Conservation (phyloP, 2,888 invertebrate species). For the Desoria tigrina region DNA sequence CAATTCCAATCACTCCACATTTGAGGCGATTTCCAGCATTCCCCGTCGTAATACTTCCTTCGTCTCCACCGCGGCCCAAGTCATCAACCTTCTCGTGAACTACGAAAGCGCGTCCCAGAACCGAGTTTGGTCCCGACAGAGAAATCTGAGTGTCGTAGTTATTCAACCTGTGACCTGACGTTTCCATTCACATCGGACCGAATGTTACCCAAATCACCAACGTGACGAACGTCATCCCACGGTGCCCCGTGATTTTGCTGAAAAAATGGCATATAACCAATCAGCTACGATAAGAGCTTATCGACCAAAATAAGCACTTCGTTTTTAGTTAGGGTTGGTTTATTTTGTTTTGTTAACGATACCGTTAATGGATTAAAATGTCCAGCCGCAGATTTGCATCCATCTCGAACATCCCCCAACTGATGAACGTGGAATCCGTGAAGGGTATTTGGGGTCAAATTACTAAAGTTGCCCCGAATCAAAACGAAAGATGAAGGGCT, state of each 20-base stretch:
- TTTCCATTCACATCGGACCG: background rate
- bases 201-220: background rate
- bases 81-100: background rate
- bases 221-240: background rate
- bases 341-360: too few species aligned
- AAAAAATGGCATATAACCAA: background rate
- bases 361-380: background rate
- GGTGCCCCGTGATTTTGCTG: background rate
- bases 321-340: too few species aligned
- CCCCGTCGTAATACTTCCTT: too few species aligned
- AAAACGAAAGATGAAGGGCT: background rate
- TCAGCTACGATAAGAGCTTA: background rate
- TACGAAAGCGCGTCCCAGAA: background rate
- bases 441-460: background rate
- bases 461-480: background rate
- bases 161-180: background rate
- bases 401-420: background rate
- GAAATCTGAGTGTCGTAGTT: background rate
- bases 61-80: background rate
- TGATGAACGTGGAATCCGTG: background rate
- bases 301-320: too few species aligned
- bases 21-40: too few species aligned
- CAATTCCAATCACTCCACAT: too few species aligned
- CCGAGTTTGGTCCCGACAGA: background rate
- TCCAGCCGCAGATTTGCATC: background rate